Base-by-base conservation (phyloP, 92 coral and sea anemone species). In the Micromussa lordhowensis region DNA sequence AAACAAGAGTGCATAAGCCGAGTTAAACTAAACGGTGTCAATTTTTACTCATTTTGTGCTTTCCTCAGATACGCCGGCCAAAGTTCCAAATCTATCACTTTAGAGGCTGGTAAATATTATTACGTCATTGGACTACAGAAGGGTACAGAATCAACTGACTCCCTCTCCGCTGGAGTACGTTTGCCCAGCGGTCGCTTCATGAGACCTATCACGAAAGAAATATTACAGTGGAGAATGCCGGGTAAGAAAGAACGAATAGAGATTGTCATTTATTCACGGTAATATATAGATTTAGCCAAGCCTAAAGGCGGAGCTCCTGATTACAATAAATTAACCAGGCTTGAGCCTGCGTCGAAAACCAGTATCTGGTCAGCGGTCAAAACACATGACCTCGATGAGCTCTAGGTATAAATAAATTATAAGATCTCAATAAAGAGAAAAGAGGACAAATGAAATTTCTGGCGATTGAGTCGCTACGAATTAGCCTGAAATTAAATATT, bases 101-200 rank as follows among this genome's bases (percentile, higher is more conserved):
- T 98, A 21, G 99, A 98, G 87, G 97, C 99, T 24, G 99, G 99
- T 55, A 95, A 96, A 70, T 98, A 98, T 90, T 98, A 98, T 71
- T 98, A 96, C 95, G 92, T 96, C 59, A 91, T 92, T n/a, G 99
- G 98, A 54, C 79, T 98, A 19, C 99, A 98, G 90, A 98, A 98
- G 79, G 99, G 99, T 55, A 86, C 94, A 35, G 96, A 93, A 86
- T 93, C 99, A 0, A 94, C 98, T 15, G 99, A 98, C 90, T 96
- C 98, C 2, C 92, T 98, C 48, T 95, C 98, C 21, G 98, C 98
- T 30, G 99, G 99, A 32, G 95, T 96, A 44, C 91, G 98, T 83
- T 91, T 98, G 89, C 99, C 99, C 91, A 98, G 99, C 87, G 98
- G 99, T 86, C 96, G 99, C 80, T 98, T 94, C 93, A 98, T 98